These are phyloP conservation scores for Elgaria multicarinata DNA, from an alignment of 2,113 vertebrate genomes.

Conservation along the genomic window DNA sequence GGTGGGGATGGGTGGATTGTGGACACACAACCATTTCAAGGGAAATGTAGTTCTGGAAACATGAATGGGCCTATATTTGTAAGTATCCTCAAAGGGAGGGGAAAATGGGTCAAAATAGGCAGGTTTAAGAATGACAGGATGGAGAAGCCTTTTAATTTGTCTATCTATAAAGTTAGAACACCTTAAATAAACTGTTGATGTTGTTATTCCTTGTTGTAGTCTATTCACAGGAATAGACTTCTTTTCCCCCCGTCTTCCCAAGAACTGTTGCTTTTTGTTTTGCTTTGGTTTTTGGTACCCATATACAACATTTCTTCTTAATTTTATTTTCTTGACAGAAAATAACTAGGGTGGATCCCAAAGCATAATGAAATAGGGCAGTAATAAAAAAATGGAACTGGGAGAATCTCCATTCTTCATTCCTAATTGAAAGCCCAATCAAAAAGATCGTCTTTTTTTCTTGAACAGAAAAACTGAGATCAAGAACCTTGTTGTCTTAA, in stretches of 20 bases:
- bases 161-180: not conserved
- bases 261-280: too few species aligned
- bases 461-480: conserved; percentile 1
- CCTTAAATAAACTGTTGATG: not conserved
- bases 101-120: not conserved
- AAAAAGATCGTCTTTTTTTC: not conserved
- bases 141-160: not conserved
- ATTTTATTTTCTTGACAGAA: not conserved
- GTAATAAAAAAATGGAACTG: not conserved
- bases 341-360: not conserved
- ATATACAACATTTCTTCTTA: not conserved
- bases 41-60: too few species aligned
- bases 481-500: not conserved
- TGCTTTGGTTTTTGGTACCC: too few species aligned
- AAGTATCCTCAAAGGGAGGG: too few species aligned
- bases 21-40: too few species aligned
- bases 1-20: too few species aligned
- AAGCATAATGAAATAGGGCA: not conserved
- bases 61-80: too few species aligned
- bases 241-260: not conserved
- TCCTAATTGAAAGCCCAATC: not conserved
- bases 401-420: not conserved
- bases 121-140: not conserved
- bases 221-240: not conserved
- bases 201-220: not conserved